Conservation (phyloP, 2,888 invertebrate genomes). For the Timema cristinae region DNA sequence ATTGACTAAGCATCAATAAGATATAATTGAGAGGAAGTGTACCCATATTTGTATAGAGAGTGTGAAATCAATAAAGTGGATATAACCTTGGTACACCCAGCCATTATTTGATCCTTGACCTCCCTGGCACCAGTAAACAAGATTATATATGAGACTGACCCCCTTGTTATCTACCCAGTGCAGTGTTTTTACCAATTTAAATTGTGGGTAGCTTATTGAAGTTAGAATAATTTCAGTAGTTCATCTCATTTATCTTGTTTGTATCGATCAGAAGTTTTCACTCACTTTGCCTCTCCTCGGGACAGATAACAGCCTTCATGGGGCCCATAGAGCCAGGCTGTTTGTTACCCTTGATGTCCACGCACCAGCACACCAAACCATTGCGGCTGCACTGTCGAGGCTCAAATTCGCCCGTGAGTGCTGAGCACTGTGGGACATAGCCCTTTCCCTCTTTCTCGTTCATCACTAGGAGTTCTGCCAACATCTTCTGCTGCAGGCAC, state of each 20-base stretch:
- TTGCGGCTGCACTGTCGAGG: conserved; percentile 78
- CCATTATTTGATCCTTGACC: too few species aligned
- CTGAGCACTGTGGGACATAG: conserved; percentile 76
- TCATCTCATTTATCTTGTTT: too few species aligned
- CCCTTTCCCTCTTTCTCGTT: conserved; percentile 77
- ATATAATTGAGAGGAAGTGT: too few species aligned
- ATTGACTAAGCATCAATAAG: too few species aligned
- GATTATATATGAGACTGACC: background rate
- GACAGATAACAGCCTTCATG: conserved; percentile 63
- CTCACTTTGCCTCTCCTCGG: conserved; percentile 35
- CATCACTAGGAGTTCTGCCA: conserved; percentile 71
- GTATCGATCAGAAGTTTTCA: background rate
- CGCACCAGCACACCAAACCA: conserved; percentile 85
- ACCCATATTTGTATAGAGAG: too few species aligned
- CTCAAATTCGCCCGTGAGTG: conserved; percentile 60
- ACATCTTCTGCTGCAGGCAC: conserved; percentile 72
- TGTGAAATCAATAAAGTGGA: too few species aligned
- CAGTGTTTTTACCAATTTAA: background rate
- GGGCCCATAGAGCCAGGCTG: conserved; percentile 77
- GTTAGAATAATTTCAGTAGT: too few species aligned
- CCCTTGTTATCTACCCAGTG: background rate
- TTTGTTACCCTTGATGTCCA: conserved; percentile 70
- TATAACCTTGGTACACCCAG: too few species aligned
- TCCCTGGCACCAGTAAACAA: too few species aligned
- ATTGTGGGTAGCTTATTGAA: background rate